phyloP scores from a whole-genome alignment of 2,888 invertebrate genomes.

The Barypeithes pellucidus region DNA sequence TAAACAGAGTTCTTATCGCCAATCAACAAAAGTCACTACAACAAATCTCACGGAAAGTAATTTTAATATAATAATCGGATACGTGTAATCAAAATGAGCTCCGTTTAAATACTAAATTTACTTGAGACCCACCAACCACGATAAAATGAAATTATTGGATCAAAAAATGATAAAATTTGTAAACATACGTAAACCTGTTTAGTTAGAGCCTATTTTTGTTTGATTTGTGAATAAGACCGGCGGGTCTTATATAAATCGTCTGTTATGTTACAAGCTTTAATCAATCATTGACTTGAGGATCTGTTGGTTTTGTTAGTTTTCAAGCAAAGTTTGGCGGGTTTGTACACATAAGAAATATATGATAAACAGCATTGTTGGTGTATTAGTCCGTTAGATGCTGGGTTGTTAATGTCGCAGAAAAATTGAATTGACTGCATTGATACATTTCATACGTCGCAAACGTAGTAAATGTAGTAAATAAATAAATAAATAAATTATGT shows the following conservation, averaged over 20 bases:
- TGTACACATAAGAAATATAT: background rate
- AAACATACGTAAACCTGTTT: conserved; percentile 32
- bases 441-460: too few species aligned
- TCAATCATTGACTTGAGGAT: conserved; percentile 23
- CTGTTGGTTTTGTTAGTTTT: conserved; percentile 15
- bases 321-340: background rate
- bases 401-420: too few species aligned
- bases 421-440: too few species aligned
- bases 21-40: background rate
- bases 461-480: too few species aligned
- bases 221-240: conserved; percentile 29
- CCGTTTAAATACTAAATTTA: conserved; percentile 21
- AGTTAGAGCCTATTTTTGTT: conserved; percentile 35
- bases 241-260: conserved; percentile 22
- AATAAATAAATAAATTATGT: too few species aligned
- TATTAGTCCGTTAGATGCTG: too few species aligned
- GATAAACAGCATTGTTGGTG: too few species aligned
- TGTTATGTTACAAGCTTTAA: conserved; percentile 24
- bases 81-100: conserved; percentile 26
- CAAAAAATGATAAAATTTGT: conserved; percentile 42
- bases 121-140: conserved; percentile 17
- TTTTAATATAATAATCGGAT: background rate
- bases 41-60: background rate
- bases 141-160: conserved; percentile 40
- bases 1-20: too few species aligned